Base-by-base conservation (phyloP, 2,113 vertebrate species). In the Toxotes jaculatrix region DNA sequence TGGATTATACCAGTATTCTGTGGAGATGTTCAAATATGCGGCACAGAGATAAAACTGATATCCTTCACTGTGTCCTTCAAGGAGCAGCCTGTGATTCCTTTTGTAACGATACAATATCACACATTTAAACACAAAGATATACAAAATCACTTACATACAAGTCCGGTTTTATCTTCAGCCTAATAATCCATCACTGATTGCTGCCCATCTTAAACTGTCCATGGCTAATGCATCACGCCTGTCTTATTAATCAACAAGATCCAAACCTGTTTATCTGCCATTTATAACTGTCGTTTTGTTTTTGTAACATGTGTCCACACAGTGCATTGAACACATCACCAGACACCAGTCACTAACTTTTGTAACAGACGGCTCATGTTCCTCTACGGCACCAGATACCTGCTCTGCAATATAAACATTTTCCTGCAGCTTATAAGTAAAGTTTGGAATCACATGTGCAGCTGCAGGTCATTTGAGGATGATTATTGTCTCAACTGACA, bases 41-140 rank as follows among this genome's bases (percentile, higher is more conserved):
- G 85, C 40, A 66, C 55, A 27, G 53, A 87, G 73, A 85, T 82
- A 65, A 65, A 77, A 84, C 82, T 36, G 84, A 93, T 92, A 83
- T 83, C 77, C 85, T 93, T 91, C 74, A 80, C n/a, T 3, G 57
- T 79, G 84, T 78, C 89, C 85, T 88, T 91, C 79, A 80, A 59
- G 34, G 14, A 56, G 66, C 32, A 10, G 23, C 63, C 4, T 13
- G 71, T 23, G 69, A 61, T 13, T 11, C 7, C 32, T 62, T 53
- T 38, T 65, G 14, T 34, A 71, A 72, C n/a, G 67, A 53, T 64
- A 45, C 10, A 9, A 47, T 21, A 10, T 56, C 60, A 43, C 7
- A 19, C 21, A 53, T 43, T 53, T 60, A 61, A 83, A 77, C 61
- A 60, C 51, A 42, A 67, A 75, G 17, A 43, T 47, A 69, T 1